Conservation (phyloP, 1,140 invertebrate genomes). For the Drosophila subobscura region DNA sequence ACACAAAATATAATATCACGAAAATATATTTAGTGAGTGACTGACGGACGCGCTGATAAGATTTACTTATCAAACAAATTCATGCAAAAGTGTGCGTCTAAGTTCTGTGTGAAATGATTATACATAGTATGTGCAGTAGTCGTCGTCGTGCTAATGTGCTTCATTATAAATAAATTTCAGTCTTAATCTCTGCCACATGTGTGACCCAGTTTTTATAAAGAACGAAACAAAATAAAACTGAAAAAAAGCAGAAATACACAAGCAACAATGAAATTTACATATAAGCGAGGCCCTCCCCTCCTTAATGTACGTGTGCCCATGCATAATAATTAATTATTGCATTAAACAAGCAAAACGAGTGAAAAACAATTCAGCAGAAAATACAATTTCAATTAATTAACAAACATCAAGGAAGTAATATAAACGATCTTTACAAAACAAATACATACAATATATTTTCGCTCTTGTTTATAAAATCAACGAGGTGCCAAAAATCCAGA, state of each 20-base stretch:
- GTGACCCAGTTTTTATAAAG: slow-evolving; percentile 64
- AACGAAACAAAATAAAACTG: slow-evolving; percentile 51
- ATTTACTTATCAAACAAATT: slow-evolving; percentile 65
- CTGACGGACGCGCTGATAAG: slow-evolving; percentile 56
- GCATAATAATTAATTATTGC: slow-evolving; percentile 68
- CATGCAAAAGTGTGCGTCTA: slow-evolving; percentile 46
- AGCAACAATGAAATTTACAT: slow-evolving; percentile 74
- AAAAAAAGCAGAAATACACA: slow-evolving; percentile 10
- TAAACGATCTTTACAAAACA: slow-evolving; percentile 48
- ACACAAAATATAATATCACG: slow-evolving; percentile 11
- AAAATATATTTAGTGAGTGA: slow-evolving; percentile 36
- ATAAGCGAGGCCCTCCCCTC: slow-evolving; percentile 43
- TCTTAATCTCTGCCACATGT: slow-evolving; percentile 73
- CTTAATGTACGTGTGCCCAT: slow-evolving; percentile 32
- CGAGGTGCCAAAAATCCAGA: slow-evolving; percentile 17
- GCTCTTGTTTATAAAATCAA: slow-evolving; percentile 29
- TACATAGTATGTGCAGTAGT: slow-evolving; percentile 33
- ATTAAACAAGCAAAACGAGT: slow-evolving; percentile 20
- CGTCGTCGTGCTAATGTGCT: slow-evolving; percentile 19
- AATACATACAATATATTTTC: slow-evolving; percentile 12
- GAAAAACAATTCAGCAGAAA: slow-evolving; percentile 47
- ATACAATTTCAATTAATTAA: slow-evolving; percentile 62
- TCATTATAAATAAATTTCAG: slow-evolving; percentile 64
- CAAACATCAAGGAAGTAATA: slow-evolving; percentile 63
- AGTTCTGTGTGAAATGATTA: slow-evolving; percentile 35